Evolutionary conservation across 2,113 vertebrate genomes (phyloP), one percentile per base, ranked within the genome.

Genomic region (Varanus komodoensis): DNA sequence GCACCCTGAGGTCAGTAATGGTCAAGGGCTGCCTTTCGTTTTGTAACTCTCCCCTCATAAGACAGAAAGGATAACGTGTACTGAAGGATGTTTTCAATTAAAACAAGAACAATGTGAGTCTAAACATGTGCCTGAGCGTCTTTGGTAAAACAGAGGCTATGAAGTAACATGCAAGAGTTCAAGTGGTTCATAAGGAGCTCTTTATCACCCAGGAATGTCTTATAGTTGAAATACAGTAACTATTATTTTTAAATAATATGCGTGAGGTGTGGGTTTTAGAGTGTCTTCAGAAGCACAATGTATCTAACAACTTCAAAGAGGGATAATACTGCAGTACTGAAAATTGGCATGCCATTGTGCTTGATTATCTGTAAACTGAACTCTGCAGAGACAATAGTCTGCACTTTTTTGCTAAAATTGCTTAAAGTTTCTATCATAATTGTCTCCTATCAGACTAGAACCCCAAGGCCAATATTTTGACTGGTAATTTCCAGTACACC

Each of bases 21-120:
- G 82, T 50, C 73, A 77, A 84, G 29, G 8, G 1, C 68, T 78
- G 48, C 14, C 32, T 78, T 89, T 69, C 54, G 57, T 78, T 67
- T 38, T 29, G 74, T 69, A 84, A 78, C 48, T 85, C 85, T 89
- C 73, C 82, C 82, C 61, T 69, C 15, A 17, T 11, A 54, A 79
- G 82, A 34, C 19, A n/a, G 34, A 88, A 91, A n/a, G 73, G 82
- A 23, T 79, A 88, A 69, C 71, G 89, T 78, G 21, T 32, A 68
- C 71, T 52, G 54, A 73, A 85, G 8, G 54, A 85, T 89, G 82
- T 89, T 89, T 89, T 89, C 74, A 89, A 85, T 79, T 89, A 82
- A 71, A 91, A 87, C 80, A 84, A 91, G 80, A 88, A 88, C 50
- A 79, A 34, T 77, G 21, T 54, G 82, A 79, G 81, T 71, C 64